Percentiles rank a stretch among this genome's conserved stretches.
Evolutionary conservation across 2,888 invertebrate species (phyloP).

Genomic region (Trichacis sp.): DNA sequence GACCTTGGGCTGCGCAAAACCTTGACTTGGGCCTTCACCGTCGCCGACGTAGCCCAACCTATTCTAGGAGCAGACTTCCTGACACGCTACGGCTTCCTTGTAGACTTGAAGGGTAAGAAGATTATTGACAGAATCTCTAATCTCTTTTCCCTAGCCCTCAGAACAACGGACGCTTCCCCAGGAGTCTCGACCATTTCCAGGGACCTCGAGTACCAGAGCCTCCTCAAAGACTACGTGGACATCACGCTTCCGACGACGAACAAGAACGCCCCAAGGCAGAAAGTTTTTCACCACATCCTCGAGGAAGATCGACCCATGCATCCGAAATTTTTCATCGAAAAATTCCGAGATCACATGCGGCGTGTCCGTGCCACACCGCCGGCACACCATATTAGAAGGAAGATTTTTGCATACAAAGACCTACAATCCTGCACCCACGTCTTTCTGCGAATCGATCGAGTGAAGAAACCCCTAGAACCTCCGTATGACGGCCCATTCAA

Average conservation of each 20-base stretch:
- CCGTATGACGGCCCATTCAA: constrained; percentile 5
- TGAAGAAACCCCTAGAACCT: constrained; percentile 7
- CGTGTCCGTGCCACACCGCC: constrained; percentile 12
- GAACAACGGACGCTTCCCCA: too few species aligned
- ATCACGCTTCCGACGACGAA: too few species aligned
- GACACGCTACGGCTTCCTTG: not conserved
- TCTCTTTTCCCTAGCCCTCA: too few species aligned
- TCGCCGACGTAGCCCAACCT: constrained; percentile 35
- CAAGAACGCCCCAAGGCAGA: too few species aligned
- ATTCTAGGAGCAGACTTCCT: constrained; percentile 60
- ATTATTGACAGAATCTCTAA: too few species aligned
- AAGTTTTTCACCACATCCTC: too few species aligned
- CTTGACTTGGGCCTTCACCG: constrained; percentile 52
- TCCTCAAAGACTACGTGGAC: too few species aligned
- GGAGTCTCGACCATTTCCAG: too few species aligned
- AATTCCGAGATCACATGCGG: constrained; percentile 6
- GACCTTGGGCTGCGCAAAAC: constrained; percentile 51
- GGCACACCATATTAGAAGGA: constrained; percentile 3
- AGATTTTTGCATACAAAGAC: constrained; percentile 2
- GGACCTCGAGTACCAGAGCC: too few species aligned
- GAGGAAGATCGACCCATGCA: too few species aligned
- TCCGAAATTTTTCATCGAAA: constrained; percentile 10
- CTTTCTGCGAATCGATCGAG: constrained; percentile 5
- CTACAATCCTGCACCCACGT: constrained; percentile 8
- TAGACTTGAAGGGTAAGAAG: constrained; percentile 26